Conservation (phyloP, 2,888 invertebrate genomes). For the Xanthia togata region DNA sequence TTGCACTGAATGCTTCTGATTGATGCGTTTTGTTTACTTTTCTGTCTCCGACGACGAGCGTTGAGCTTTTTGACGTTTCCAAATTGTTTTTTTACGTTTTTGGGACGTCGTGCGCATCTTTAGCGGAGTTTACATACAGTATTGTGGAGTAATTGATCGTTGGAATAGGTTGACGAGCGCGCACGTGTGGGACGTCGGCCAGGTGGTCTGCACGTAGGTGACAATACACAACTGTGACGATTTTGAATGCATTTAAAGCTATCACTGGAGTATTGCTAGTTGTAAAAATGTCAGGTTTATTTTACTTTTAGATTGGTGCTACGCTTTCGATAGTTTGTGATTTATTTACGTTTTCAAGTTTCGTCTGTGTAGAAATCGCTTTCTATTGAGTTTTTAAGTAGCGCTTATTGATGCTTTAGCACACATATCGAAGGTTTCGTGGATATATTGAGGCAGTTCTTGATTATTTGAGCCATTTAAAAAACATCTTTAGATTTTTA, state of each 20-base stretch:
- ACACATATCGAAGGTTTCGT: background rate
- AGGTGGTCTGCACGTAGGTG: conserved; percentile 67
- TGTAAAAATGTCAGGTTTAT: conserved; percentile 63
- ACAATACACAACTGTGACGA: conserved; percentile 58
- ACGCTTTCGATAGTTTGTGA: conserved; percentile 38
- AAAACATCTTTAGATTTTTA: background rate
- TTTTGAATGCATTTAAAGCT: conserved; percentile 58
- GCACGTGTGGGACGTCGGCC: conserved; percentile 55
- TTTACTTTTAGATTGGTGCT: conserved; percentile 28
- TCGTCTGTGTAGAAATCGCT: conserved; percentile 3
- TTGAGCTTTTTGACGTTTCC: conserved; percentile 69
- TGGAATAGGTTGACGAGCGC: conserved; percentile 49
- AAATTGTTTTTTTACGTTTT: conserved; percentile 68
- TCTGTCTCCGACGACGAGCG: conserved; percentile 69
- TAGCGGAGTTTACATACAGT: conserved; percentile 63
- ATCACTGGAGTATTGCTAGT: conserved; percentile 47
- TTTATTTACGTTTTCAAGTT: conserved; percentile 52
- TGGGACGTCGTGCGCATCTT: conserved; percentile 58
- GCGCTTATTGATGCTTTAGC: conserved; percentile 8
- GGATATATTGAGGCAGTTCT: background rate
- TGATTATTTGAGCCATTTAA: background rate
- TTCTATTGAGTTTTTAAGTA: conserved; percentile 13
- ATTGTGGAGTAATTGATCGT: conserved; percentile 66
- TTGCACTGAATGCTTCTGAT: conserved; percentile 70
- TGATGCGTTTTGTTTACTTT: conserved; percentile 82